phyloP scores from a whole-genome alignment of 1,140 invertebrate species.

The Leptestheria dahalacensis region DNA sequence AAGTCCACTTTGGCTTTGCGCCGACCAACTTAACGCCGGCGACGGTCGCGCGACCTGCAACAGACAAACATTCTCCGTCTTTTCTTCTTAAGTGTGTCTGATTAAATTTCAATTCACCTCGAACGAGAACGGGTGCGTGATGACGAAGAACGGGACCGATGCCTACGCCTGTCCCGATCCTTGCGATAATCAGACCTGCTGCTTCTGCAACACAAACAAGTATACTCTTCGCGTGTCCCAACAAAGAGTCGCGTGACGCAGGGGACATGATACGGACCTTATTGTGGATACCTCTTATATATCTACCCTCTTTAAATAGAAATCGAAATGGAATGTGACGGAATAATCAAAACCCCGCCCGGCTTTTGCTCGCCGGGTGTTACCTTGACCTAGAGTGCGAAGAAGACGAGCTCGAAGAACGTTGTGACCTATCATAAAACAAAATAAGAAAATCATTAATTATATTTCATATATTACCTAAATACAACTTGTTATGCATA shows the following conservation, averaged over 20 bases:
- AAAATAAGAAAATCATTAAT: not conserved
- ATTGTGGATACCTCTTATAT: no score
- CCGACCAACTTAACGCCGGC: not conserved
- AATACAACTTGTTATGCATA: not conserved
- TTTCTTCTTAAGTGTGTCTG: not conserved
- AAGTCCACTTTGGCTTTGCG: not conserved
- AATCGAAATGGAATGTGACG: no score
- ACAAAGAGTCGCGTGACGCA: not conserved
- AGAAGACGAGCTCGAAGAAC: constrained; percentile 8
- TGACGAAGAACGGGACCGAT: not conserved
- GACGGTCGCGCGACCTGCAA: constrained; percentile 5
- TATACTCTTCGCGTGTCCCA: not conserved
- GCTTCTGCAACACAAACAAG: not conserved
- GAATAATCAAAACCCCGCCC: not conserved
- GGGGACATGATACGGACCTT: constrained; percentile 9
- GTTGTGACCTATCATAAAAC: constrained; percentile 1
- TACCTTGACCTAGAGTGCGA: constrained; percentile 13
- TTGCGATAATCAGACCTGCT: constrained; percentile 1
- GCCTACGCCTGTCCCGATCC: not conserved
- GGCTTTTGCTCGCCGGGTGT: not conserved
- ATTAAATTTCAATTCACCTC: constrained; percentile 10
- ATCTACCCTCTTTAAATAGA: no score
- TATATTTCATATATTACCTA: not conserved
- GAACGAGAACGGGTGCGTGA: constrained; percentile 12
- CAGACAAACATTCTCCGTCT: not conserved